phyloP scores from a whole-genome alignment of 2,888 invertebrate genomes.

The Antitype chi region DNA sequence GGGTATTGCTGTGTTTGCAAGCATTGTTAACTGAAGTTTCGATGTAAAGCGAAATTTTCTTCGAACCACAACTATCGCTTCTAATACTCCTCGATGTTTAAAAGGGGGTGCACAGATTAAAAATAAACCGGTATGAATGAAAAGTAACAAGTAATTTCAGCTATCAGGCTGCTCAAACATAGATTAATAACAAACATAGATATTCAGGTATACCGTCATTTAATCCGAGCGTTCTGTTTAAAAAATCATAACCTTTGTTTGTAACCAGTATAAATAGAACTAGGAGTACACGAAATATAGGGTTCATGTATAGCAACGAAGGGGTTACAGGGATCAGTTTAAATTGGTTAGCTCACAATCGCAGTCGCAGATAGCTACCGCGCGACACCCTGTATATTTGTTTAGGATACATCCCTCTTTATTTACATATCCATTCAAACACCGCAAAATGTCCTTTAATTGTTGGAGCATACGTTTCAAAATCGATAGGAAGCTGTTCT shows the following conservation, averaged over 20 bases:
- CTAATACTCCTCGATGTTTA: slow-evolving; percentile 1
- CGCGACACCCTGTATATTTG: slow-evolving; percentile 86
- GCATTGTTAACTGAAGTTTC: slow-evolving; percentile 18
- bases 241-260: slow-evolving; percentile 77
- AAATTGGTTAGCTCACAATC: slow-evolving; percentile 76
- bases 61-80: background rate
- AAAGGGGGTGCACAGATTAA: slow-evolving; percentile 17
- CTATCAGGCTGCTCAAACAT: slow-evolving; percentile 46
- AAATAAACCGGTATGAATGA: slow-evolving; percentile 30
- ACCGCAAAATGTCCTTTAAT: slow-evolving; percentile 77
- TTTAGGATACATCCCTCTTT: slow-evolving; percentile 87
- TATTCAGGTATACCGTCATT: slow-evolving; percentile 66
- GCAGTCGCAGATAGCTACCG: slow-evolving; percentile 78
- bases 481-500: slow-evolving; percentile 71
- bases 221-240: slow-evolving; percentile 70
- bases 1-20: slow-evolving; percentile 25
- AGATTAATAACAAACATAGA: slow-evolving; percentile 54
- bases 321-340: slow-evolving; percentile 71
- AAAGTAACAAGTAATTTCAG: slow-evolving; percentile 46
- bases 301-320: slow-evolving; percentile 45
- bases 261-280: slow-evolving; percentile 69
- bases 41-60: slow-evolving; percentile 20
- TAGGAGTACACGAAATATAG: slow-evolving; percentile 46
- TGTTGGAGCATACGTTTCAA: slow-evolving; percentile 68
- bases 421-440: slow-evolving; percentile 78